Percentiles rank a stretch among this genome's conserved stretches.
phyloP scores from a whole-genome alignment of 2,888 invertebrate species.

The Gymnosoma rotundatum region DNA sequence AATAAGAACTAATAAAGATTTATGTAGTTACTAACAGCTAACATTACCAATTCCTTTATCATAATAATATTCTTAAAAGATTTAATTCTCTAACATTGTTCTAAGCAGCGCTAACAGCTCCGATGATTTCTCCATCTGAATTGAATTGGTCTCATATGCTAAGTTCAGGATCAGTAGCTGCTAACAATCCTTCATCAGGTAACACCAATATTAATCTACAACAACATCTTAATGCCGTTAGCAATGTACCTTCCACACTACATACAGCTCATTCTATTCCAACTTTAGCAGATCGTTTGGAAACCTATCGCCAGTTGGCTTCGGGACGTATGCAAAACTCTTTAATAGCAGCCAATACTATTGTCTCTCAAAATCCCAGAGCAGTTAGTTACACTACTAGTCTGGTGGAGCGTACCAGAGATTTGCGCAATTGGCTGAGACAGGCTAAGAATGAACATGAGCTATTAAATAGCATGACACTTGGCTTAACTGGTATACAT shows the following conservation, averaged over 20 bases:
- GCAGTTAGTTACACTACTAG: slow-evolving; percentile 85
- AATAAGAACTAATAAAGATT: too few species aligned
- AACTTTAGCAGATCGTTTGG: slow-evolving; percentile 83
- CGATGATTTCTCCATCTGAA: slow-evolving; percentile 77
- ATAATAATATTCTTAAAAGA: not conserved
- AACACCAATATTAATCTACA: slow-evolving; percentile 59
- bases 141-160: slow-evolving; percentile 79
- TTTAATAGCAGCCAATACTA: slow-evolving; percentile 79
- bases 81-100: not conserved
- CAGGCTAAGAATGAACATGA: slow-evolving; percentile 83
- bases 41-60: not conserved
- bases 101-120: slow-evolving; percentile 63
- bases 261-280: slow-evolving; percentile 81
- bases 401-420: slow-evolving; percentile 86
- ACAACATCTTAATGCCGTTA: slow-evolving; percentile 49
- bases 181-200: slow-evolving; percentile 65
- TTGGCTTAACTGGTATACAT: slow-evolving; percentile 51
- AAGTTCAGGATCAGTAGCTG: slow-evolving; percentile 61
- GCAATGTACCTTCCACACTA: slow-evolving; percentile 69
- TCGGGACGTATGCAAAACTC: slow-evolving; percentile 82
- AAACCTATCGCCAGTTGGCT: slow-evolving; percentile 84
- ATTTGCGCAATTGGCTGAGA: slow-evolving; percentile 86
- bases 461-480: slow-evolving; percentile 71
- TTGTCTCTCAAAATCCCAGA: slow-evolving; percentile 81
- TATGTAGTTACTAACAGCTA: not conserved